Conservation (phyloP, 1,140 invertebrate genomes). For the Drosophila bocqueti region DNA sequence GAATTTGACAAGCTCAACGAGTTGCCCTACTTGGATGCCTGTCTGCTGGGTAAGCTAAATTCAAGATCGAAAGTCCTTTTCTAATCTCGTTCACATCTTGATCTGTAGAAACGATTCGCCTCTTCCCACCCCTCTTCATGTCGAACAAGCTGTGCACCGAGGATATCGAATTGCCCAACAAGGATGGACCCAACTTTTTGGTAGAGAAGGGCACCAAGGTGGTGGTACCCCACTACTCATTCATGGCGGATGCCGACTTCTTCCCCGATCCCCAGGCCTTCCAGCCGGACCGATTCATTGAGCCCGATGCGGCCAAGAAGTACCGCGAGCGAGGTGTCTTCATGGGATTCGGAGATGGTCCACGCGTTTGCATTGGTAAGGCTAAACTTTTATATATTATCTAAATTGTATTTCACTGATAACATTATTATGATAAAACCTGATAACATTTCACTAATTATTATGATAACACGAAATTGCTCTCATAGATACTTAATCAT, state of each 20-base stretch:
- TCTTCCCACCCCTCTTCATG: slow-evolving; percentile 45
- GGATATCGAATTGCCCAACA: slow-evolving; percentile 50
- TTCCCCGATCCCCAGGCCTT: slow-evolving; percentile 90
- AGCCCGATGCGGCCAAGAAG: slow-evolving; percentile 59
- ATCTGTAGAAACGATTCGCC: slow-evolving; percentile 55
- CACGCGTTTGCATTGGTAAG: slow-evolving; percentile 67
- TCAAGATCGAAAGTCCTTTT: background rate
- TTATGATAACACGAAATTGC: background rate
- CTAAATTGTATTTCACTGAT: background rate
- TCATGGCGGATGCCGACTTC: slow-evolving; percentile 87
- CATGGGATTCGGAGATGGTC: slow-evolving; percentile 72
- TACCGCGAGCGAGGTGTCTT: slow-evolving; percentile 61
- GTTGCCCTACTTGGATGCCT: slow-evolving; percentile 72
- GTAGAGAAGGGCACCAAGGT: slow-evolving; percentile 86
- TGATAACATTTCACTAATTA: background rate
- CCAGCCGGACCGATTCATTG: slow-evolving; percentile 88
- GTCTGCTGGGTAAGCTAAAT: slow-evolving; percentile 54
- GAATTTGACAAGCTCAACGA: slow-evolving; percentile 66
- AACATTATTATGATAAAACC: background rate
- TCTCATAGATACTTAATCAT: too few species aligned
- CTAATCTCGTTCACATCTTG: background rate
- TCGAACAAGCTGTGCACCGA: slow-evolving; percentile 66
- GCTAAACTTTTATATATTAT: background rate
- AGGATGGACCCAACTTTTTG: slow-evolving; percentile 5
- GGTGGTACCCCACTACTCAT: slow-evolving; percentile 86